Conservation (phyloP, 2,797 vertebrate species). For the Pipistrellus kuhlii region DNA sequence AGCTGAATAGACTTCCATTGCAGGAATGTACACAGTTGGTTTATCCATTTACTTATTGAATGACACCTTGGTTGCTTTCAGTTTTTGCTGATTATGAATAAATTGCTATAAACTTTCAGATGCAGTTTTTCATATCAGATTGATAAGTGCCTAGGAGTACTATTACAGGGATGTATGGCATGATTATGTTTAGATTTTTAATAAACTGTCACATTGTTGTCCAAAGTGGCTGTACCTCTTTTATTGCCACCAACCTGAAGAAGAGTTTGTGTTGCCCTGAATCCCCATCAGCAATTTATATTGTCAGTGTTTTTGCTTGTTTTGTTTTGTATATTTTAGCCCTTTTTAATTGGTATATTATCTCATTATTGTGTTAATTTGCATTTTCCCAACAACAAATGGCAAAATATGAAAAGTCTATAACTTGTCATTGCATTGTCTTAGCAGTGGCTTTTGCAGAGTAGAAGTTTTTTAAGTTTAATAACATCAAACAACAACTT, state of each 20-base stretch:
- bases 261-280: neutral
- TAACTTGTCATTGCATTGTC: neutral
- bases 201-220: neutral
- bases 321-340: neutral
- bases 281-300: neutral
- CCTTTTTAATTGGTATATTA: neutral
- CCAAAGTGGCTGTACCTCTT: neutral
- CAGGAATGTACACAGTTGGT: neutral
- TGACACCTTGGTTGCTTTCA: neutral
- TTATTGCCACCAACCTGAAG: neutral
- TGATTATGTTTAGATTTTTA: neutral
- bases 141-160: neutral
- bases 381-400: neutral
- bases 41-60: neutral
- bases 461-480: constrained; percentile 12
- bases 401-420: neutral
- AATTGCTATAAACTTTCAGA: neutral
- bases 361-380: neutral
- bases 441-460: neutral
- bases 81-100: neutral
- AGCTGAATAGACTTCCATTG: neutral
- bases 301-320: neutral
- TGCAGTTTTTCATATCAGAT: neutral
- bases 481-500: neutral
- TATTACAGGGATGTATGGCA: neutral